Evolutionary conservation across 2,797 vertebrate species (phyloP), one percentile per base, ranked within the genome.

Genomic region (Esox masquinongy): DNA sequence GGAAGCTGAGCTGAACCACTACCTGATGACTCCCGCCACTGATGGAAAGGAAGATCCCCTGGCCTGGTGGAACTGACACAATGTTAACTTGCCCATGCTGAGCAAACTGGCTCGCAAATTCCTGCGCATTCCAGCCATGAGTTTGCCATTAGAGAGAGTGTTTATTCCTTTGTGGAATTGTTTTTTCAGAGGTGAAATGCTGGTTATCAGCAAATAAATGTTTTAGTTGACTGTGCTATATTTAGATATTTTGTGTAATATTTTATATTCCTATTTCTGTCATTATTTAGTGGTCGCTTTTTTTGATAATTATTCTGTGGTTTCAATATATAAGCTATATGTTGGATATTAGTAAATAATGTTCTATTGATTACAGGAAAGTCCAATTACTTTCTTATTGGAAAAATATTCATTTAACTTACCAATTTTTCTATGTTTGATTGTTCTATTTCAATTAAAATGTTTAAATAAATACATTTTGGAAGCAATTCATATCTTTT

Each of bases 11-110:
- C 19, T 74, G n/a, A 26, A 74, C 59, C 64, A 34, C n/a, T 74
- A 74, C 72, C 36, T 74, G 34, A 39, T 74, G 59, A 64, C 72
- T 66, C 59, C 59, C 49, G n/a, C 36, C 59, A 74, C 47, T 26
- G 59, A 74, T 49, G 59, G 59, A 59, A 49, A 59, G 22, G 68
- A 36, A n/a, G 53, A 73, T 39, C 50, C 53, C 51, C 47, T 73
- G 31, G 26, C 71, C 24, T 72, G 50, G 26, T 72, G 68, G 34
- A 16, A 69, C 8, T 4, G 16, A n/a, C 6, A 36, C 16, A 16
- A 22, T 31, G 29, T 31, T 31, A 31, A 31, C 39, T 1, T 43
- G 0, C 39, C 39, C 1, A 43, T 43, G 9, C 9, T 6, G 9
- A 43, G 39, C 5, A 43, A 43, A 43, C 39, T 69, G 34, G 68